phyloP scores from a whole-genome alignment of 1,140 invertebrate species.

The Drosophila suzukii region DNA sequence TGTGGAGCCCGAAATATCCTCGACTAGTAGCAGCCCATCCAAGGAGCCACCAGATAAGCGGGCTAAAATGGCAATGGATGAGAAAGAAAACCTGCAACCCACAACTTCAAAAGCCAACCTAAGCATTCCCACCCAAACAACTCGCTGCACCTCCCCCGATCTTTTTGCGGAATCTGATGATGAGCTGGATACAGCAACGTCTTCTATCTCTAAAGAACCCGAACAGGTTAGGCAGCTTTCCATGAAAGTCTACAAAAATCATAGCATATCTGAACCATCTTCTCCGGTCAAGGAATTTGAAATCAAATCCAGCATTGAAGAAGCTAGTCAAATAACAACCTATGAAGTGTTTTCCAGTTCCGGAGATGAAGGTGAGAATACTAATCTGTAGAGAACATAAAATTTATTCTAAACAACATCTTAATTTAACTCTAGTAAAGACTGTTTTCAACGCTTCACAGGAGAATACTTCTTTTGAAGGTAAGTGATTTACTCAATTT shows the following conservation, averaged over 20 bases:
- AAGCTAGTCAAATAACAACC: constrained; percentile 10
- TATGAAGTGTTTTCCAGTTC: constrained; percentile 50
- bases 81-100: constrained; percentile 24
- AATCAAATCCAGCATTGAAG: constrained; percentile 13
- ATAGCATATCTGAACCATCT: constrained; percentile 7
- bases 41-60: constrained; percentile 64
- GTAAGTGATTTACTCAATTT: neutral
- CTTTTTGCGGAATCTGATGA: constrained; percentile 77
- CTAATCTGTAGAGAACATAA: neutral
- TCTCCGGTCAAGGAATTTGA: constrained; percentile 57
- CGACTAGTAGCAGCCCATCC: constrained; percentile 29
- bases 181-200: constrained; percentile 14
- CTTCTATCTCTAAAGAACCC: neutral
- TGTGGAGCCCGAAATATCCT: neutral
- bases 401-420: neutral
- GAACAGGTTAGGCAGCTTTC: constrained; percentile 39
- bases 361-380: constrained; percentile 67
- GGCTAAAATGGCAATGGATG: constrained; percentile 4
- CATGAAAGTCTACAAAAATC: constrained; percentile 47
- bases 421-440: constrained; percentile 62
- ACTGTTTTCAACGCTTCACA: constrained; percentile 34
- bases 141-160: constrained; percentile 68
- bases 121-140: constrained; percentile 25
- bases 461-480: constrained; percentile 1
- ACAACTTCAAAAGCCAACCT: neutral